Base-by-base conservation (phyloP, 1,140 invertebrate species). In the Brachionus rubens region DNA sequence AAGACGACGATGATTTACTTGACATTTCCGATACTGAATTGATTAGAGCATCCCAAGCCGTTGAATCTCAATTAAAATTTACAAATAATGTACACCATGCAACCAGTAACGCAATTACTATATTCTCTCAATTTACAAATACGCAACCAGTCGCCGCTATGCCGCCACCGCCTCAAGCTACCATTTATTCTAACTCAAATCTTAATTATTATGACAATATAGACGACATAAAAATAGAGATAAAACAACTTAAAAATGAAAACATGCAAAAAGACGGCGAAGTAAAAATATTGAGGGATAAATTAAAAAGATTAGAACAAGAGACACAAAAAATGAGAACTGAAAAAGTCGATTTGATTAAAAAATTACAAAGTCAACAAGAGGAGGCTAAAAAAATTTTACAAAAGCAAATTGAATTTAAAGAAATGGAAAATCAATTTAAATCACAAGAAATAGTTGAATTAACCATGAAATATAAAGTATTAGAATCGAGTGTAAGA, bases 251-350 rank as follows among this genome's bases (percentile, higher is more conserved):
- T 4, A 48, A 24, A 48, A 50, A 14, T 21, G 47, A 24, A 1
- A 72, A 72, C 30, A 72, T 72, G 68, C 68, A 72, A 41, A 72
- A 72, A 72, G 68, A 72, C 41, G 68, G 68, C 2, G 68, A 72
- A 50, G 68, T 72, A 7, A 72, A 72, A 72, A 72, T 72, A 33
- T 26, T 72, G 1, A n/a, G 68, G 19, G 68, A 72, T n/a, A 72
- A 72, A 72, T 36, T 72, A 4, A 72, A 50, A 36, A 43, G 68
- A 1, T 40, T 72, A 4, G 68, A 72, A 52, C 68, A 72, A 72
- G 68, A 72, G 4, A 54, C 47, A 21, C 68, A 72, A 40, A 48
- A 54, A 36, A 48, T 50, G 33, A 33, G 46, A 33, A 19, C 16
- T 26, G 68, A 72, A 50, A 48, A 54, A 48, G 28, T 50, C n/a